Evolutionary conservation across 1,140 invertebrate genomes (phyloP), one percentile per base, ranked within the genome.

Genomic region (Pogonognathellus flavescens): DNA sequence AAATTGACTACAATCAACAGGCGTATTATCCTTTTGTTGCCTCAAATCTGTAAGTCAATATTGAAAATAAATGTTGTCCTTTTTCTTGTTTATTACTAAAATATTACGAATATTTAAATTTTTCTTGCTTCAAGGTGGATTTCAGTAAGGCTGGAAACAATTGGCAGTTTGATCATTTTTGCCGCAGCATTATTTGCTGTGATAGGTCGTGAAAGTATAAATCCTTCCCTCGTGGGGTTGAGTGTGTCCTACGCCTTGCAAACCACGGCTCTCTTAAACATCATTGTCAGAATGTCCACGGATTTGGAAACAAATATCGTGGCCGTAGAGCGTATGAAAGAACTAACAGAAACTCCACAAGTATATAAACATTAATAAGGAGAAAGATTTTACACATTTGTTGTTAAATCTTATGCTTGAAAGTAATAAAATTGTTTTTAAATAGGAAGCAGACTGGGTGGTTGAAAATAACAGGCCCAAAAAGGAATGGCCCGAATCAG

Each of bases 81-180:
- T n/a, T n/a, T n/a, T n/a, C n/a, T n/a, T n/a, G n/a, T n/a, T n/a
- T n/a, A n/a, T n/a, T n/a, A n/a, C n/a, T n/a, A 97, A 97, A 91
- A 62, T 8, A 9, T 22, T 62, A 31, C 13, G 13, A 11, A 14
- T 5, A 57, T 16, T 16, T 49, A 11, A 9, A 62, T 52, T 84
- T n/a, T n/a, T n/a, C n/a, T n/a, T n/a, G n/a, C n/a, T 16, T 84
- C 31, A 50, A 80, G 94, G 93, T 86, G 62, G 57, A 76, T 70
- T 14, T 1, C 52, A 31, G 41, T 72, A 3, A 96, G 97, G 50
- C 92, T 99, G 81, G 97, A 99, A 91, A 96, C 97, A 93, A 94
- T 97, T 80, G 97, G 96, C 83, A 97, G 97, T 83, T 31, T 62
- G 10, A 83, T 83, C 5, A 62, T 83, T 22, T 66, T 83, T 22